A percentile compares a stretch with the other conserved stretches of the same genome.
These are phyloP conservation scores for Saccostrea cuccullata DNA, from an alignment of 1,140 invertebrate genomes.

Conservation along the genomic window DNA sequence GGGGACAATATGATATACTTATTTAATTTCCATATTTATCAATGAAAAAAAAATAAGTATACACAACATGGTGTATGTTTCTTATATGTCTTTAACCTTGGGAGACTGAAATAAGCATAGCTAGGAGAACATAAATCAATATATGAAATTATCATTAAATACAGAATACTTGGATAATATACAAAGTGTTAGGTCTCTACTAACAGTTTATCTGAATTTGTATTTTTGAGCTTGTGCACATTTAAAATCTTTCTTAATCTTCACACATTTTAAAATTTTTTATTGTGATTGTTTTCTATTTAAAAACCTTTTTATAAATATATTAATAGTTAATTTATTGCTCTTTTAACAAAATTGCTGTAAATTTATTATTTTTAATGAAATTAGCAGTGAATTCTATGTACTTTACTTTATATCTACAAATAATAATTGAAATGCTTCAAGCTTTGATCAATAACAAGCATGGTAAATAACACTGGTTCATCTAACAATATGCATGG, in stretches of 20 bases:
- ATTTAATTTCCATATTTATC: no score
- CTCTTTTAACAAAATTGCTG: neutral
- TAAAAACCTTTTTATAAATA: neutral
- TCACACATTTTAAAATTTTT: neutral
- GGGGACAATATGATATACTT: no score
- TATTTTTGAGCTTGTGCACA: constrained; percentile 16
- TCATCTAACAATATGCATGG: constrained; percentile 29
- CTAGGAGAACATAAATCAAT: no score
- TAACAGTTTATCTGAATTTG: neutral
- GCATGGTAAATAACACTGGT: constrained; percentile 28
- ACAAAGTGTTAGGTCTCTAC: neutral
- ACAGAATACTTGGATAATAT: neutral
- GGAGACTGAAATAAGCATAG: no score
- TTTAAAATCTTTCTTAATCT: neutral
- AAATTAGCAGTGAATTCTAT: neutral
- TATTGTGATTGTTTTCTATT: neutral
- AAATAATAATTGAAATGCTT: constrained; percentile 21
- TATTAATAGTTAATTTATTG: neutral
- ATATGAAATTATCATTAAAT: no score
- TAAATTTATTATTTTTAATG: neutral
- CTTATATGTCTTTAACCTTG: no score
- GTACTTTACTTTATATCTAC: neutral
- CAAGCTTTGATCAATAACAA: constrained; percentile 9
- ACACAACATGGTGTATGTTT: no score
- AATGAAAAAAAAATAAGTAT: no score